Conservation (phyloP, 1,140 invertebrate species). For the Ylistrum balloti region DNA sequence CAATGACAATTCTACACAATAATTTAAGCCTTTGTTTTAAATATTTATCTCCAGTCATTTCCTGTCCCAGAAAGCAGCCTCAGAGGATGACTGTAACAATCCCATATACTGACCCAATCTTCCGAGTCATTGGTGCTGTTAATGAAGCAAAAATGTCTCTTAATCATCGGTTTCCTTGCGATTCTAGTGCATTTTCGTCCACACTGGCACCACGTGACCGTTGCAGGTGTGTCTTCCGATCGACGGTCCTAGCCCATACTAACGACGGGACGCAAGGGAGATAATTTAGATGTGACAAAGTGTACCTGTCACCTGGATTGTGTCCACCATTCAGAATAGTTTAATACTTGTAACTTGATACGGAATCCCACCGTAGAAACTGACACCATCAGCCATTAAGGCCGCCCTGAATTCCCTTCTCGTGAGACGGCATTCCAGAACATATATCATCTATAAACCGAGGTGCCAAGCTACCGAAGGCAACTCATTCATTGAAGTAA, state of each 20-base stretch:
- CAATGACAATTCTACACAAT: background rate
- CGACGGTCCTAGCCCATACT: background rate
- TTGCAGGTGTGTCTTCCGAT: background rate
- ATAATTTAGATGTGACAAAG: background rate
- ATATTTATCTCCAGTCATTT: background rate
- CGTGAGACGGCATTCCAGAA: background rate
- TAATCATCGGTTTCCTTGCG: background rate
- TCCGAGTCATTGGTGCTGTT: background rate
- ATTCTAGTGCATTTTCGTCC: background rate
- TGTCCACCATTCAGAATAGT: background rate
- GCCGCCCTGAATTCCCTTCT: background rate
- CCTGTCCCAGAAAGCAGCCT: background rate
- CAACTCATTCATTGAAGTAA: background rate
- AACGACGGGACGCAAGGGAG: background rate
- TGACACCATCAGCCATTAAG: background rate
- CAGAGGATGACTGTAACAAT: background rate
- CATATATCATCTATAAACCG: background rate
- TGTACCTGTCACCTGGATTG: background rate
- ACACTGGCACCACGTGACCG: background rate
- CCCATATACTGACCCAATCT: background rate
- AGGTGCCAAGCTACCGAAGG: background rate
- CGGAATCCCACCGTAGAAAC: background rate
- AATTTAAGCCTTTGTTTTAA: background rate
- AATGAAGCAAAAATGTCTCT: background rate
- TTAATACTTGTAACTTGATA: conserved; percentile 11